Base-by-base conservation (phyloP, 2,797 vertebrate genomes). In the Choloepus didactylus region DNA sequence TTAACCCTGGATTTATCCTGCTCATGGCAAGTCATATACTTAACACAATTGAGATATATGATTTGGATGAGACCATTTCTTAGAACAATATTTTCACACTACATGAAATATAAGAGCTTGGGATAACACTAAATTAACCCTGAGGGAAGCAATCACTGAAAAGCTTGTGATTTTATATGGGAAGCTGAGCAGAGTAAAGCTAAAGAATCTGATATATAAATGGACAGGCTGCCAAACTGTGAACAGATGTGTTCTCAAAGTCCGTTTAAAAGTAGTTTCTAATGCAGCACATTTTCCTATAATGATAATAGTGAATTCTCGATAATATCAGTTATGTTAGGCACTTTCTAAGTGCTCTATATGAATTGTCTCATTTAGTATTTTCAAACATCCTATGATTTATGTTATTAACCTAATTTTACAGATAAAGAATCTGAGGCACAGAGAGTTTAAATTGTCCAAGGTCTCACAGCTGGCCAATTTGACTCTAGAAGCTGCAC, bases 51-150 rank as follows among this genome's bases (percentile, higher is more conserved):
- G 94, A 96, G 76, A 87, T 64, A n/a, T 27, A 93, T 0, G 38
- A 23, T 88, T 97, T 97, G 93, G 44, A 91, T 93, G 96, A 95
- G 69, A 91, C 0, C 2, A 64, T 93, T 93, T 97, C 95, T 97
- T 96, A 94, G 98, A 98, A 98, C 94, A 94, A 7, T 96, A 91
- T 98, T 87, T 98, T 97, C 95, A 97, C 92, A 97, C 96, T 75
- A 91, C 49, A 85, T 94, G 92, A 86, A 75, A 91, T 95, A 4
- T 51, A 96, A 97, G 95, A 69, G 60, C 92, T 72, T 95, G 82
- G 93, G 95, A 92, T 41, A 96, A 96, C 83, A 96, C 92, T 92
- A 95, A 67, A 51, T 97, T 98, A 96, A 93, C 88, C 82, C 64
- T 27, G 67, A 96, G 95, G 92, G 69, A 83, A 49, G 79, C 7